Conservation (phyloP, 2,113 vertebrate genomes). For the Python bivittatus region DNA sequence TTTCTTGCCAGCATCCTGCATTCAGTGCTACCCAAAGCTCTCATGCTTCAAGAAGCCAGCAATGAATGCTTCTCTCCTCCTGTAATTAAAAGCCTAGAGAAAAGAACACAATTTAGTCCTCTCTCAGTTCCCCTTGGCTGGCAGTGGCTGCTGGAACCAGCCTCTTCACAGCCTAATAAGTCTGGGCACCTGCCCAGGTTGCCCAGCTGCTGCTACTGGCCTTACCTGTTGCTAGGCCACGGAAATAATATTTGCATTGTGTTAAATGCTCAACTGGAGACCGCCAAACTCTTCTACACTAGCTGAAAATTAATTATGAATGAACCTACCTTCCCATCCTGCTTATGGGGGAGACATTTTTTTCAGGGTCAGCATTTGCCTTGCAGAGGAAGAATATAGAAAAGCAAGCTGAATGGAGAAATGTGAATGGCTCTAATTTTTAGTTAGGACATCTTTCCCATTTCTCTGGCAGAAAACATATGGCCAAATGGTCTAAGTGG, state of each 20-base stretch:
- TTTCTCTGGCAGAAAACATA: slow-evolving; percentile 1
- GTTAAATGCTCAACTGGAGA: not conserved
- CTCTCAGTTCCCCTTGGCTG: not conserved
- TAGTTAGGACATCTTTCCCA: no score
- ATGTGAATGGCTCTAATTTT: not conserved
- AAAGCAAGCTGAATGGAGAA: not conserved
- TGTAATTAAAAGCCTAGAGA: not conserved
- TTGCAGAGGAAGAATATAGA: not conserved
- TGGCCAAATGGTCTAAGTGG: not conserved
- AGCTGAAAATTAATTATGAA: not conserved
- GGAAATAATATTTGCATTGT: not conserved
- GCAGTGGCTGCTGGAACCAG: not conserved
- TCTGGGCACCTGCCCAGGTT: slow-evolving; percentile 18
- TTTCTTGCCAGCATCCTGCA: not conserved
- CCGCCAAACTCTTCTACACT: not conserved
- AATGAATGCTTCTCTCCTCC: not conserved
- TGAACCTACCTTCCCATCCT: not conserved
- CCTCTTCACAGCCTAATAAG: not conserved
- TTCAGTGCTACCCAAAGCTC: not conserved
- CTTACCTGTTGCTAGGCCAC: not conserved
- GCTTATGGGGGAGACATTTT: not conserved
- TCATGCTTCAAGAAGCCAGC: not conserved
- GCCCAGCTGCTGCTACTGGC: slow-evolving; percentile 2
- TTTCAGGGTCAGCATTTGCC: not conserved
- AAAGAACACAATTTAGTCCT: not conserved